A percentile compares a stretch with the other conserved stretches of the same genome.
Evolutionary conservation across 2,797 vertebrate species (phyloP).

Genomic region (Falco columbarius): DNA sequence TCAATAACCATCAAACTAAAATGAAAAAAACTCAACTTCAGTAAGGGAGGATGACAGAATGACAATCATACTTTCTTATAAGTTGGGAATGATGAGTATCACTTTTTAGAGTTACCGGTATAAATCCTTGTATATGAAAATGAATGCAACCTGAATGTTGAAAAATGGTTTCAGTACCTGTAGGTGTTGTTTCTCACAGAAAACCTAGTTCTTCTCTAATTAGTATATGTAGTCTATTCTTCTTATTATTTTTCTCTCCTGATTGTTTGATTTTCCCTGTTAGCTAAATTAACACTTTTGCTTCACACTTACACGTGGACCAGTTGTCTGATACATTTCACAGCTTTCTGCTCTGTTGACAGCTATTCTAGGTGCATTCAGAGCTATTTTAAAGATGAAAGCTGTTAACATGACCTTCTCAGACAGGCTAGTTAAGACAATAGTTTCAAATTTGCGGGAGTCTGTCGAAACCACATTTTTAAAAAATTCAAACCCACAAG

Average conservation of each 20-base stretch:
- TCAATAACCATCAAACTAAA: not conserved
- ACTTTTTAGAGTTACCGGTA: not conserved
- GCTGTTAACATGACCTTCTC: conserved; percentile 61
- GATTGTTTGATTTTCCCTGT: conserved; percentile 37
- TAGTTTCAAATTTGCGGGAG: not conserved
- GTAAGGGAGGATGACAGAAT: not conserved
- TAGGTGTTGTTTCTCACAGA: not conserved
- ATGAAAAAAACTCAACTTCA: not conserved
- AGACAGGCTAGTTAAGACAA: not conserved
- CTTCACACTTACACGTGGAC: conserved; percentile 49
- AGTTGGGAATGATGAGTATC: not conserved
- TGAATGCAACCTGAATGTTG: not conserved
- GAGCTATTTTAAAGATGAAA: conserved; percentile 74
- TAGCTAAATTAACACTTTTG: conserved; percentile 57
- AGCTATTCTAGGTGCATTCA: conserved; percentile 70
- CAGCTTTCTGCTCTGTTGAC: conserved; percentile 58
- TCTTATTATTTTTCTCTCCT: not conserved
- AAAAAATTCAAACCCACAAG: not conserved
- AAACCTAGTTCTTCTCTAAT: not conserved
- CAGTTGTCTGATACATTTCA: conserved; percentile 62
- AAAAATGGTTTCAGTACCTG: not conserved
- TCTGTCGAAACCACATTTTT: not conserved
- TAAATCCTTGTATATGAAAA: not conserved
- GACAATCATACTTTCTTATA: not conserved
- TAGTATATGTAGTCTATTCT: not conserved